A percentile compares a stretch with the other conserved stretches of the same genome.
Conservation (phyloP, 2,888 invertebrate species). For the Platycheirus albimanus region DNA sequence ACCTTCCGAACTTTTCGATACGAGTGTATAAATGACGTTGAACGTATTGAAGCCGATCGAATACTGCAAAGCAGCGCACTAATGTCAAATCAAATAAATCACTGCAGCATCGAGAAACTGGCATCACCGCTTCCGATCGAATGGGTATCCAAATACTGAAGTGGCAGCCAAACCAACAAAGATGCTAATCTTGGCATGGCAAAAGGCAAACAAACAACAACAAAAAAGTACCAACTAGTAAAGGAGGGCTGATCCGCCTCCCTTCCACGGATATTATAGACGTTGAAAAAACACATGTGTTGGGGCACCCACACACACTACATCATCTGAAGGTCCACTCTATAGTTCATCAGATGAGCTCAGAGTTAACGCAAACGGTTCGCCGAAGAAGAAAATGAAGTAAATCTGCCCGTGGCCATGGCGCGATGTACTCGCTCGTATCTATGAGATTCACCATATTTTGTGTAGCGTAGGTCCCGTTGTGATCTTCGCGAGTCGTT, state of each 20-base stretch:
- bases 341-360: slow-evolving; percentile 23
- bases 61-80: slow-evolving; percentile 59
- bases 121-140: slow-evolving; percentile 61
- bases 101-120: slow-evolving; percentile 51
- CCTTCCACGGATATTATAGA: slow-evolving; percentile 14
- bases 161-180: slow-evolving; percentile 60
- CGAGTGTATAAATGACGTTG: slow-evolving; percentile 27
- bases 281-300: slow-evolving; percentile 9
- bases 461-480: slow-evolving; percentile 26
- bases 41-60: slow-evolving; percentile 52
- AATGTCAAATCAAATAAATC: slow-evolving; percentile 68
- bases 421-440: slow-evolving; percentile 39
- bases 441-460: slow-evolving; percentile 67
- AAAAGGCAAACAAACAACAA: slow-evolving; percentile 36
- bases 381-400: slow-evolving; percentile 66
- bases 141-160: slow-evolving; percentile 65
- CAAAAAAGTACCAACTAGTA: slow-evolving; percentile 12
- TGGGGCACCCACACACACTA: slow-evolving; percentile 56
- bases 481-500: slow-evolving; percentile 68
- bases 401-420: slow-evolving; percentile 68
- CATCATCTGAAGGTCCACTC: slow-evolving; percentile 2
- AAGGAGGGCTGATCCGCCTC: slow-evolving; percentile 49
- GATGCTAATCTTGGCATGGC: slow-evolving; percentile 65
- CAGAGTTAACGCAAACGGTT: slow-evolving; percentile 19
- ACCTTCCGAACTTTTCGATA: no score